phyloP scores from a whole-genome alignment of 2,113 vertebrate species.

The Pangasianodon hypophthalmus region DNA sequence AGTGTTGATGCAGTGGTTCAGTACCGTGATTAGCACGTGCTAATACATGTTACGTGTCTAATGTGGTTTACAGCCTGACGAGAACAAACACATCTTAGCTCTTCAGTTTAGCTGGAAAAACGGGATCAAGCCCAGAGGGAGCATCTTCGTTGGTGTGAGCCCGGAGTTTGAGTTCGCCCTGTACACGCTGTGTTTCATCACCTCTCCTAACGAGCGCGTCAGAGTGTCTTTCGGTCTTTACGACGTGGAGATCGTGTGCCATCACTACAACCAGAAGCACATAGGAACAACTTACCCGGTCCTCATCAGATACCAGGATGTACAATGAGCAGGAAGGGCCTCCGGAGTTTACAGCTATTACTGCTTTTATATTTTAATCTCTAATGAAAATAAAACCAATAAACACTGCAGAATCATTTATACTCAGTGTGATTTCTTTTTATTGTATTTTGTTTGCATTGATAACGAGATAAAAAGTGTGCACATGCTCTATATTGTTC shows the following conservation, averaged over 20 bases:
- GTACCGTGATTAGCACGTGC: background rate
- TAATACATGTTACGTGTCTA: background rate
- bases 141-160: conserved; percentile 80
- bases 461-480: background rate
- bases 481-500: background rate
- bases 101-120: conserved; percentile 82
- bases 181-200: conserved; percentile 80
- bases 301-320: conserved; percentile 63
- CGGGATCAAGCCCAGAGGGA: conserved; percentile 78
- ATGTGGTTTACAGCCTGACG: conserved; percentile 69
- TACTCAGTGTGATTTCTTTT: background rate
- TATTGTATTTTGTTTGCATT: background rate
- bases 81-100: conserved; percentile 78
- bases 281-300: conserved; percentile 79
- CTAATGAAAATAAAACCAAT: conserved; percentile 20
- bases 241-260: conserved; percentile 79
- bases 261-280: conserved; percentile 78
- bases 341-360: background rate
- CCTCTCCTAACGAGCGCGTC: conserved; percentile 73
- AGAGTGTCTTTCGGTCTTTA: conserved; percentile 78
- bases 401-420: background rate
- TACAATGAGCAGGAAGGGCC: conserved; percentile 18
- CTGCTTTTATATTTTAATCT: conserved; percentile 19
- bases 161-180: conserved; percentile 80
- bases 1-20: background rate